phyloP scores from a whole-genome alignment of 2,888 invertebrate species.

The Scaptomyza reducta region DNA sequence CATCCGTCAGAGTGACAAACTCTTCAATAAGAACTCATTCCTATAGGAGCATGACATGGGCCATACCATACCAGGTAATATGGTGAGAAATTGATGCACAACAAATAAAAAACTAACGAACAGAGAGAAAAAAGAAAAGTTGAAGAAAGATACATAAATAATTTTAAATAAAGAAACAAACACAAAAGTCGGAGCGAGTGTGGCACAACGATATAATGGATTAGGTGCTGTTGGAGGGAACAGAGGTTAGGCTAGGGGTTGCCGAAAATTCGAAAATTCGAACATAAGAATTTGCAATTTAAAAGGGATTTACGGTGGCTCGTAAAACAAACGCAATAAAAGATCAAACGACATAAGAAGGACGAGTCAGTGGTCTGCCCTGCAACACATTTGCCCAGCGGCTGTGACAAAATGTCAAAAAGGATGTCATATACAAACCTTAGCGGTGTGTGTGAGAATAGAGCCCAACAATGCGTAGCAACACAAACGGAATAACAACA shows the following conservation, averaged over 20 bases:
- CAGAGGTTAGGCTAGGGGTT: constrained; percentile 5
- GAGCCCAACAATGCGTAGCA: constrained; percentile 48
- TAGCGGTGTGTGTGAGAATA: too few relatives aligned
- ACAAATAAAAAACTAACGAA: constrained; percentile 3
- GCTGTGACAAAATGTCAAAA: constrained; percentile 69
- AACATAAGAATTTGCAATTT: constrained; percentile 81
- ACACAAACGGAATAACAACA: constrained; percentile 42
- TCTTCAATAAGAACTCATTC: constrained; percentile 42
- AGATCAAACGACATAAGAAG: constrained; percentile 75
- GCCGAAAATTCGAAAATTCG: constrained; percentile 70
- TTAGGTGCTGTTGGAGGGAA: constrained; percentile 13
- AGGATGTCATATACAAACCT: constrained; percentile 43
- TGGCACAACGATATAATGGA: constrained; percentile 13
- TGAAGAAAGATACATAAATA: constrained; percentile 58
- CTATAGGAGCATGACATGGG: constrained; percentile 46
- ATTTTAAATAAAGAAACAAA: constrained; percentile 16
- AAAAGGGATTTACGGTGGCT: constrained; percentile 76
- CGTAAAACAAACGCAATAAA: constrained; percentile 80
- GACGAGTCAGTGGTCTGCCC: constrained; percentile 54
- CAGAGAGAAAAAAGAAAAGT: constrained; percentile 30
- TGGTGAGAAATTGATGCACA: constrained; percentile 18
- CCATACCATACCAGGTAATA: constrained; percentile 33
- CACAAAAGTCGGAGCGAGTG: constrained; percentile 28
- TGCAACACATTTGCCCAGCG: constrained; percentile 44
- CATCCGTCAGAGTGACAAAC: constrained; percentile 52